Conservation (phyloP, 2,797 vertebrate genomes). For the Melanotaenia pygmaea region DNA sequence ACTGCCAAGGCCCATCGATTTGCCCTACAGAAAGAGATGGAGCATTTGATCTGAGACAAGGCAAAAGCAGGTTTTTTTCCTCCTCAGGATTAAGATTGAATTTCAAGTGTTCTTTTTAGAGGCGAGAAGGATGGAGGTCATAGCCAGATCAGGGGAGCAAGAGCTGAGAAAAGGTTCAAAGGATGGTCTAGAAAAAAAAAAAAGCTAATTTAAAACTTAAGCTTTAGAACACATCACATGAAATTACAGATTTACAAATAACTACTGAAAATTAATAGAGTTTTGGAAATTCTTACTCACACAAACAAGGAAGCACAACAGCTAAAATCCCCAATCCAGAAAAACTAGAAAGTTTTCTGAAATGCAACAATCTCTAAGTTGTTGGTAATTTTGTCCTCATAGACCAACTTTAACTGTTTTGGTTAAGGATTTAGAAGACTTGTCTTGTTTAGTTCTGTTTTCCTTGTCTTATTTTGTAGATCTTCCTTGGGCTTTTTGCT, state of each 20-base stretch:
- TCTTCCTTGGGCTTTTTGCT: too few species aligned
- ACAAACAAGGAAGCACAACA: too few species aligned
- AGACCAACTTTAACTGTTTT: too few species aligned
- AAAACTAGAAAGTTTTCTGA: too few species aligned
- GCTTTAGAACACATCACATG: not conserved
- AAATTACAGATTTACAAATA: not conserved
- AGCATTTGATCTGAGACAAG: slow-evolving; percentile 30
- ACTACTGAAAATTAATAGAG: too few species aligned
- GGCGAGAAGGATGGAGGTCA: slow-evolving; percentile 6
- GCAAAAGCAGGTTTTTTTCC: slow-evolving; percentile 13
- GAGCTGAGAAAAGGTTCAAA: not conserved
- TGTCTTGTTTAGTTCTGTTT: too few species aligned
- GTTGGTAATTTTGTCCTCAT: too few species aligned
- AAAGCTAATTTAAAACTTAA: not conserved
- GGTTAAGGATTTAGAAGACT: too few species aligned
- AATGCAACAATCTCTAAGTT: too few species aligned
- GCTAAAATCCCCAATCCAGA: too few species aligned
- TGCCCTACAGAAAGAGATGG: slow-evolving; percentile 38
- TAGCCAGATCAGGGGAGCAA: not conserved
- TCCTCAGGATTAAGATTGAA: slow-evolving; percentile 37
- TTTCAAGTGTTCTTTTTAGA: slow-evolving; percentile 27
- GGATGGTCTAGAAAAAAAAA: not conserved
- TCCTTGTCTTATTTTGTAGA: too few species aligned
- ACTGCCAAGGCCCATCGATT: slow-evolving; percentile 58
- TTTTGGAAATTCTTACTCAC: too few species aligned